Conservation (phyloP, 1,140 invertebrate genomes). For the Drosophila lini region DNA sequence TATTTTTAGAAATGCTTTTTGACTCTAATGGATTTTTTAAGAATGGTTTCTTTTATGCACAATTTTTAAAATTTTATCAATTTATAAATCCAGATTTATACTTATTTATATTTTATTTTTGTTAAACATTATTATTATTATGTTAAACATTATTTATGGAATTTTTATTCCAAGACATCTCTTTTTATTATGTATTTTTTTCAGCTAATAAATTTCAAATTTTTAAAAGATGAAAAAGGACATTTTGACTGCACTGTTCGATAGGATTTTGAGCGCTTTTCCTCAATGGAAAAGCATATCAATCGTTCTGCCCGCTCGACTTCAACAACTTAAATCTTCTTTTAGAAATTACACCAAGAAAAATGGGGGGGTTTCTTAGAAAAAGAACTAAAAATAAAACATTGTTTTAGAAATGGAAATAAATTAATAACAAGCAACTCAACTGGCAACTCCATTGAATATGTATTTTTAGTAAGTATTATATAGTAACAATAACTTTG, state of each 20-base stretch:
- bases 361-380: background rate
- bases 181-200: background rate
- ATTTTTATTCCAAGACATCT: background rate
- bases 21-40: background rate
- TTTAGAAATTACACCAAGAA: conserved; percentile 6
- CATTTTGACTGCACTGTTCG: background rate
- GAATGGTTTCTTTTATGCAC: background rate
- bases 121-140: background rate
- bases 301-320: conserved; percentile 17
- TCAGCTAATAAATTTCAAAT: background rate
- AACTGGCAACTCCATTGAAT: background rate
- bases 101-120: background rate
- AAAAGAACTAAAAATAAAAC: background rate
- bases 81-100: background rate
- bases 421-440: no score
- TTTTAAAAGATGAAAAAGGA: no score
- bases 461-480: background rate
- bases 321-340: conserved; percentile 53
- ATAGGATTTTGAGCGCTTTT: conserved; percentile 13
- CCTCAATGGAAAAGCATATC: conserved; percentile 15
- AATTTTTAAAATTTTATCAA: background rate
- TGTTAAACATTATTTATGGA: background rate
- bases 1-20: no score
- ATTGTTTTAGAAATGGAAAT: no score
- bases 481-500: background rate